Evolutionary conservation across 2,888 invertebrate genomes (phyloP).

Genomic region (Trachelus stipa): DNA sequence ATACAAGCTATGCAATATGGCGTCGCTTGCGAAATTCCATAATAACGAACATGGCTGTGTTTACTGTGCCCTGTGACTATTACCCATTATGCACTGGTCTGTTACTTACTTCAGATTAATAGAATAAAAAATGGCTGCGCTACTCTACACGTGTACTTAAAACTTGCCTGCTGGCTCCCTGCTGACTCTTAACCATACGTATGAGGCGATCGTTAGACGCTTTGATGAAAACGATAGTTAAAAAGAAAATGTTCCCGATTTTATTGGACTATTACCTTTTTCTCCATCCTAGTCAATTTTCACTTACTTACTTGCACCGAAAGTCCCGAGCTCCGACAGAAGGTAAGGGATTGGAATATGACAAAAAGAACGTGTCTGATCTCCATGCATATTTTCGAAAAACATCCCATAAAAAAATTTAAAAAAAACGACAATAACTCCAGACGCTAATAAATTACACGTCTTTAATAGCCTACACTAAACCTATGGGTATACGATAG

Average conservation of each 20-base stretch:
- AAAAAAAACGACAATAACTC: too few relatives aligned
- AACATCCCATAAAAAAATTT: too few relatives aligned
- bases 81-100: constrained; percentile 6
- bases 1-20: background rate
- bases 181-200: background rate
- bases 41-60: background rate
- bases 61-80: background rate
- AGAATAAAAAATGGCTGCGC: background rate
- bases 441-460: too few relatives aligned
- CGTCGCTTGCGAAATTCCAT: background rate
- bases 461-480: too few relatives aligned
- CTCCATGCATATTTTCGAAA: too few relatives aligned
- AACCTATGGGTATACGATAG: too few relatives aligned
- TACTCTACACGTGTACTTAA: background rate
- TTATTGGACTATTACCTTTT: background rate
- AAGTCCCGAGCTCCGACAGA: background rate
- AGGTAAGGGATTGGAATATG: too few relatives aligned
- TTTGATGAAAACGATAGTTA: background rate
- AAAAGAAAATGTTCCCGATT: background rate
- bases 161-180: background rate
- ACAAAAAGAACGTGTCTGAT: too few relatives aligned
- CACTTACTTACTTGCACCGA: background rate
- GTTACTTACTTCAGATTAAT: constrained; percentile 4
- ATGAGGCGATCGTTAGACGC: background rate
- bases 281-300: background rate